A percentile compares a stretch with the other conserved stretches of the same genome.
Evolutionary conservation across 53 echinoderm and acorn worm species (phyloP).

Genomic region (Echinometra lucunter): DNA sequence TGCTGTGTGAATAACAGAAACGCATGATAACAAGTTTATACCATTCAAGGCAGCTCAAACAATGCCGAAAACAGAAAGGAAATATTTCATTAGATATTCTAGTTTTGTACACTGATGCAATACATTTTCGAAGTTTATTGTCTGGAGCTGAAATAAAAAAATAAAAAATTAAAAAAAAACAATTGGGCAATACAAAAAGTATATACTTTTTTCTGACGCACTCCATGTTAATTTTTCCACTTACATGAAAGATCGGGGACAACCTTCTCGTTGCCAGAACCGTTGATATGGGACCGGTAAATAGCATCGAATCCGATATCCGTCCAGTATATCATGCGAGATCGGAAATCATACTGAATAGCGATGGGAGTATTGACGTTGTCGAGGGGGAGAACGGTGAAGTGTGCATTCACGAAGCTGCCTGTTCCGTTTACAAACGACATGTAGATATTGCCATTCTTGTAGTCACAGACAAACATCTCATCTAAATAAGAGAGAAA

Average conservation of each 20-base stretch:
- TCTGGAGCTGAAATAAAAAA: too few species aligned
- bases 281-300: not conserved
- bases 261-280: not conserved
- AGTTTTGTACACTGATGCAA: too few species aligned
- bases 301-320: not conserved
- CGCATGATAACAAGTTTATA: not conserved
- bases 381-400: not conserved
- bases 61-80: too few species aligned
- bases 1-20: not conserved
- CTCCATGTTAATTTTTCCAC: not conserved
- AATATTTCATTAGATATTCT: too few species aligned
- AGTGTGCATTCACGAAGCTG: not conserved
- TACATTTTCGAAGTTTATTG: too few species aligned
- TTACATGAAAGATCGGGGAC: not conserved
- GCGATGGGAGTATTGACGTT: slow-evolving; percentile 16
- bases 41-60: not conserved
- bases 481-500: not conserved
- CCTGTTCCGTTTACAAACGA: not conserved
- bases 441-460: not conserved
- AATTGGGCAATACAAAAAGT: too few species aligned
- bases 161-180: too few species aligned
- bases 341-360: slow-evolving; percentile 24
- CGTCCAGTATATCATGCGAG: slow-evolving; percentile 48
- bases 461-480: slow-evolving; percentile 46
- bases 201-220: too few species aligned